Conservation (phyloP, 2,797 vertebrate species). For the Manis crassicaudata region DNA sequence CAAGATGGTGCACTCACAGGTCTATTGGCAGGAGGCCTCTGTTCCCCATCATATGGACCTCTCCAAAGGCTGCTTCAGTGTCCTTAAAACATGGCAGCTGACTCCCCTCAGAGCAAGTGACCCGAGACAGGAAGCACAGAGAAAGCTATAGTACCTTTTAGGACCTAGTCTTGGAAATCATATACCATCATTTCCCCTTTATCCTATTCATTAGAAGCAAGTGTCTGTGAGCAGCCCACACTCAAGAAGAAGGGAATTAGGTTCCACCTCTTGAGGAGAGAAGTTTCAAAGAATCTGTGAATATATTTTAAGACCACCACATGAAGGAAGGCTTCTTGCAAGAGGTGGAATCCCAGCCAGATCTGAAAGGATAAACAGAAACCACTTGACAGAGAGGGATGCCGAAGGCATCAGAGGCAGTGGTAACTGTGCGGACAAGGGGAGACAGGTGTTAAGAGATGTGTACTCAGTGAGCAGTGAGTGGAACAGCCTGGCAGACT, state of each 20-base stretch:
- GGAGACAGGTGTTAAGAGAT: background rate
- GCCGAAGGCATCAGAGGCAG: background rate
- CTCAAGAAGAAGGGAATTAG: background rate
- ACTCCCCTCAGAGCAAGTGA: background rate
- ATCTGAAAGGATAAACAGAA: background rate
- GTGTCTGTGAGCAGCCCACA: background rate
- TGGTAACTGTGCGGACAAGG: background rate
- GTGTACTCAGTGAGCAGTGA: no score
- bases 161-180: background rate
- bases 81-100: background rate
- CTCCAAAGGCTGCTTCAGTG: background rate
- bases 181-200: background rate
- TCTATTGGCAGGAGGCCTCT: background rate
- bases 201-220: background rate
- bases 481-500: background rate
- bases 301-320: background rate
- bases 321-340: conserved; percentile 8
- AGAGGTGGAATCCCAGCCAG: background rate
- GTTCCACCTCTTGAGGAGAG: background rate
- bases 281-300: background rate
- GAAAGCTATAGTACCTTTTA: background rate
- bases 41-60: background rate
- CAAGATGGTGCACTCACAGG: fast-evolving
- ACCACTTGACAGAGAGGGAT: background rate
- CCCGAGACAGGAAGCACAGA: background rate